Conservation (phyloP, 1,140 invertebrate species). For the Onthophagus taurus region DNA sequence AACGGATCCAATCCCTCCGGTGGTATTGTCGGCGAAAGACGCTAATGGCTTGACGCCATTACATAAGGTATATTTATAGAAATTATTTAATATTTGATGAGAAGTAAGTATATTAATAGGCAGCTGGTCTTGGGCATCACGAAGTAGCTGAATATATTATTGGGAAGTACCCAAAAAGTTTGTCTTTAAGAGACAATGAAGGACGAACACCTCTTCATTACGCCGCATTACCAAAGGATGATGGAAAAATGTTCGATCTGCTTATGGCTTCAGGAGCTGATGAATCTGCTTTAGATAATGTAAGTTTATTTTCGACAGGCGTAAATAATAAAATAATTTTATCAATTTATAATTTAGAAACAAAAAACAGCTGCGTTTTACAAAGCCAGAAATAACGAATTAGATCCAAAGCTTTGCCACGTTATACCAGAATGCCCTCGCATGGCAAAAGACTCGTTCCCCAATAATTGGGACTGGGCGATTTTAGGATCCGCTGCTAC, state of each 20-base stretch:
- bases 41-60: slow-evolving; percentile 67
- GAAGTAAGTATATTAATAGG: slow-evolving; percentile 41
- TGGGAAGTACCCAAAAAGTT: slow-evolving; percentile 55
- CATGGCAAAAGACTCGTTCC: slow-evolving; percentile 54
- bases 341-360: slow-evolving; percentile 49
- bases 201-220: slow-evolving; percentile 88
- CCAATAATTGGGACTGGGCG: slow-evolving; percentile 63
- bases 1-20: slow-evolving; percentile 58
- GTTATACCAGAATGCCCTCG: slow-evolving; percentile 70
- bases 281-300: slow-evolving; percentile 69
- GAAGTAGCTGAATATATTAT: slow-evolving; percentile 66
- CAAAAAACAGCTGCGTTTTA: slow-evolving; percentile 74
- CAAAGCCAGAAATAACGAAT: slow-evolving; percentile 59
- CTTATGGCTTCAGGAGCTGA: slow-evolving; percentile 67
- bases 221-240: slow-evolving; percentile 65
- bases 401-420: slow-evolving; percentile 57
- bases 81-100: not conserved
- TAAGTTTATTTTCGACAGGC: slow-evolving; percentile 42
- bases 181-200: slow-evolving; percentile 62
- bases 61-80: slow-evolving; percentile 57
- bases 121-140: slow-evolving; percentile 65
- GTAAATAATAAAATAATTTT: not conserved
- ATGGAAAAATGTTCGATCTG: slow-evolving; percentile 61
- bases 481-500: slow-evolving; percentile 44
- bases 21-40: slow-evolving; percentile 70